phyloP scores from a whole-genome alignment of 2,797 vertebrate species.

The Xiphorhynchus erythropygius region DNA sequence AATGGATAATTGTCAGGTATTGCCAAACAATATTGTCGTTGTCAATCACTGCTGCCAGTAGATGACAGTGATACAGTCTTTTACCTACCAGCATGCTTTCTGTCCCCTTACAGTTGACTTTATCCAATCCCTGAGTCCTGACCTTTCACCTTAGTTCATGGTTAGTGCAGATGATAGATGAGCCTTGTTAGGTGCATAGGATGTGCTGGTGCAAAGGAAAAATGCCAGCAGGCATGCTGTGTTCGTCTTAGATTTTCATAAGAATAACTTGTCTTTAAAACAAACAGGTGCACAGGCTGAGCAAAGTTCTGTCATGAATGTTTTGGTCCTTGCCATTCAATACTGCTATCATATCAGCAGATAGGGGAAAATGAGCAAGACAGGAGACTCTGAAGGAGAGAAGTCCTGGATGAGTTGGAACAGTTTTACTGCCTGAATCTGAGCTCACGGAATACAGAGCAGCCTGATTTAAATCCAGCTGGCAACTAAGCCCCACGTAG shows the following conservation, averaged over 20 bases:
- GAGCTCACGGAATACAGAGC: neutral
- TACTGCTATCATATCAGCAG: neutral
- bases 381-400: neutral
- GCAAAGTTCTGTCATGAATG: neutral
- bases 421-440: neutral
- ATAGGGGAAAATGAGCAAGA: neutral
- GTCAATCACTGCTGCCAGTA: neutral
- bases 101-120: slow-evolving; percentile 26
- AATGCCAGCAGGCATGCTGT: neutral
- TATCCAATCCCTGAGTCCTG: slow-evolving; percentile 4
- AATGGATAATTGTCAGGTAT: neutral
- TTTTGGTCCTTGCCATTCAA: neutral
- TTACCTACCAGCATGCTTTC: slow-evolving; percentile 8
- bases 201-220: neutral
- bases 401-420: neutral
- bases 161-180: slow-evolving; percentile 53
- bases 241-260: slow-evolving; percentile 1
- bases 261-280: neutral
- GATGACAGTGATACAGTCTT: slow-evolving; percentile 22
- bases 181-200: slow-evolving; percentile 31
- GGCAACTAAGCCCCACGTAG: neutral
- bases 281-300: neutral
- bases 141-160: slow-evolving; percentile 35
- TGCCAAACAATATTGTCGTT: neutral
- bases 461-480: neutral